phyloP scores from a whole-genome alignment of 2,113 vertebrate species.

The Atrichornis clamosus region DNA sequence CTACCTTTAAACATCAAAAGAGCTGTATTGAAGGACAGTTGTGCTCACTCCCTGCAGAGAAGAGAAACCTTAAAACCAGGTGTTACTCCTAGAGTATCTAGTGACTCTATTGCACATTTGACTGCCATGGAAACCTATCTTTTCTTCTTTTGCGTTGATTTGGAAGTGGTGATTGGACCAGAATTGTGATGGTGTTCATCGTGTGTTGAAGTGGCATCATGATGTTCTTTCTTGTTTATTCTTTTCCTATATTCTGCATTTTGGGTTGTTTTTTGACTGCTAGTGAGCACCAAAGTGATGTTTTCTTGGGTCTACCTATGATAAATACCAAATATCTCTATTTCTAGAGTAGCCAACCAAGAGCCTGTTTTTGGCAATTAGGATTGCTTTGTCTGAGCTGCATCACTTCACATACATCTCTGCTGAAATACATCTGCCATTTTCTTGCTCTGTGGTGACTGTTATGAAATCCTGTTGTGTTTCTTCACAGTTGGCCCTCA shows the following conservation, averaged over 20 bases:
- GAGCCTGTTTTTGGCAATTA: neutral
- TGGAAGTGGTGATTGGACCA: neutral
- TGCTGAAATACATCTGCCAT: neutral
- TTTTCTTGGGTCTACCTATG: neutral
- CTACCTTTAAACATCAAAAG: neutral
- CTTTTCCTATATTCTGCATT: neutral
- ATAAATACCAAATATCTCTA: neutral
- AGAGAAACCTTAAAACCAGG: neutral
- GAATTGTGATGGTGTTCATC: accelerated
- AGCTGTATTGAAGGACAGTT: neutral
- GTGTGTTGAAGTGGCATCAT: neutral
- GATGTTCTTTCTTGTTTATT: neutral
- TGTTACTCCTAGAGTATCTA: neutral
- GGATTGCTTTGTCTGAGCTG: neutral
- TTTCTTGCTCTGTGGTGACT: neutral
- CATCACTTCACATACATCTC: neutral
- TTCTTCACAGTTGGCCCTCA: neutral
- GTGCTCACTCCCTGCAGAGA: neutral
- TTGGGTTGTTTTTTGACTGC: neutral
- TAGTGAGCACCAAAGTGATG: neutral
- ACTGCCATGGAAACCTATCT: neutral
- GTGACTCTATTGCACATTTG: neutral
- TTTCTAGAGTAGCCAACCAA: neutral
- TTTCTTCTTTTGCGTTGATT: neutral
- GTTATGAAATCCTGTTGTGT: neutral